Conservation (phyloP, 35 echinoderm and acorn worm genomes). For the Heliocidaris tuberculata region DNA sequence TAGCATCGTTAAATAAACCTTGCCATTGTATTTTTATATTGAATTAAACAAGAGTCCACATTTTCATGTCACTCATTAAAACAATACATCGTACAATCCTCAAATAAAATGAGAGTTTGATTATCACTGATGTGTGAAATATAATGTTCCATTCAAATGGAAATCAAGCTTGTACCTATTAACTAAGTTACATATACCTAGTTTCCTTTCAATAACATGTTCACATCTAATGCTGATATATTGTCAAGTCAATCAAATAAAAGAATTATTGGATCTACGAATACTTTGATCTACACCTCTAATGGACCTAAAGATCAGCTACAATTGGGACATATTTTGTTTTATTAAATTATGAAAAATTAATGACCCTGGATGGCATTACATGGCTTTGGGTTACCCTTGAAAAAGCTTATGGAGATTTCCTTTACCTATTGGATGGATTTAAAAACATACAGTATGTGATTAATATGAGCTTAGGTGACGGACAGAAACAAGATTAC, state of each 20-base stretch:
- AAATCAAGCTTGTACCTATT: neutral
- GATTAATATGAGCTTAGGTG: neutral
- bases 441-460: neutral
- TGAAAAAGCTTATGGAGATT: neutral
- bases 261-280: neutral
- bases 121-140: too few species aligned
- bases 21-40: too few species aligned
- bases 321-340: neutral
- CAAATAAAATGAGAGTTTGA: too few species aligned
- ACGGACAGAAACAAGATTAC: neutral
- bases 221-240: neutral
- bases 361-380: neutral
- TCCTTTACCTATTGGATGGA: neutral
- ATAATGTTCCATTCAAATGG: too few species aligned
- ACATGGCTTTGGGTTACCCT: neutral
- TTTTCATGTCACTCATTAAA: too few species aligned
- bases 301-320: neutral
- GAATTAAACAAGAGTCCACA: too few species aligned
- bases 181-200: neutral
- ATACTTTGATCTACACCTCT: neutral
- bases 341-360: neutral
- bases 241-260: neutral
- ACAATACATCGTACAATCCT: too few species aligned
- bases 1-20: too few species aligned
- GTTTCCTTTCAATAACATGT: neutral